These are phyloP conservation scores for Hydrotaea diabolus DNA, from an alignment of 2,888 invertebrate genomes.

Conservation along the genomic window DNA sequence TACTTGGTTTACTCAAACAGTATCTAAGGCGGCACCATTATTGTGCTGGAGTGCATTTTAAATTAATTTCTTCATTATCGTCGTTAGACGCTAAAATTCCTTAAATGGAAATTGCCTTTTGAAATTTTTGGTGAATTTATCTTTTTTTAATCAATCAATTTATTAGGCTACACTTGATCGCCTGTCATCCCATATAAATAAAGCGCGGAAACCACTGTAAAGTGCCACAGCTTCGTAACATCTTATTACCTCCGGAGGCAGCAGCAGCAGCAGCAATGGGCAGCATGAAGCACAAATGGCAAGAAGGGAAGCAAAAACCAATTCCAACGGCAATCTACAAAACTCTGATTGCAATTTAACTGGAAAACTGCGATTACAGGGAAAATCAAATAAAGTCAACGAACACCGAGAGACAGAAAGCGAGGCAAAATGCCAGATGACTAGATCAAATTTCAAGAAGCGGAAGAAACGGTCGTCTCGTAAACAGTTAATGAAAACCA, in stretches of 20 bases:
- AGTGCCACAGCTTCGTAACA: not conserved
- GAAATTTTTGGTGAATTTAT: no score
- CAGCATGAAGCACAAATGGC: not conserved
- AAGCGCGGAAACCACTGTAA: constrained; percentile 2
- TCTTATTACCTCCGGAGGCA: not conserved
- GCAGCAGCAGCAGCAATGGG: not conserved
- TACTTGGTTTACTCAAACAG: no score
- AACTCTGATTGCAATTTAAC: constrained; percentile 14
- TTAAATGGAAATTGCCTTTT: no score
- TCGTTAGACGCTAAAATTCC: no score
- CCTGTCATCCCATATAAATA: no score
- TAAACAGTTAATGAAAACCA: constrained; percentile 59
- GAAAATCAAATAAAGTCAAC: constrained; percentile 35
- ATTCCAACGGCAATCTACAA: not conserved
- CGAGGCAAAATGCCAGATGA: not conserved
- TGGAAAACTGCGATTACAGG: constrained; percentile 23
- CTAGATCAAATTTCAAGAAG: constrained; percentile 21
- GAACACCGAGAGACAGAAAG: not conserved
- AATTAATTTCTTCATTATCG: no score
- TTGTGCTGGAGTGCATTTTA: no score
- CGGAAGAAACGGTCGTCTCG: constrained; percentile 40
- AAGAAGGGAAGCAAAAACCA: constrained; percentile 11
- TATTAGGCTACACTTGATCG: no score
- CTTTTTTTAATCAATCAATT: no score
- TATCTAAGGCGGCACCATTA: no score